Base-by-base conservation (phyloP, 2,113 vertebrate genomes). In the Chitala chitala region DNA sequence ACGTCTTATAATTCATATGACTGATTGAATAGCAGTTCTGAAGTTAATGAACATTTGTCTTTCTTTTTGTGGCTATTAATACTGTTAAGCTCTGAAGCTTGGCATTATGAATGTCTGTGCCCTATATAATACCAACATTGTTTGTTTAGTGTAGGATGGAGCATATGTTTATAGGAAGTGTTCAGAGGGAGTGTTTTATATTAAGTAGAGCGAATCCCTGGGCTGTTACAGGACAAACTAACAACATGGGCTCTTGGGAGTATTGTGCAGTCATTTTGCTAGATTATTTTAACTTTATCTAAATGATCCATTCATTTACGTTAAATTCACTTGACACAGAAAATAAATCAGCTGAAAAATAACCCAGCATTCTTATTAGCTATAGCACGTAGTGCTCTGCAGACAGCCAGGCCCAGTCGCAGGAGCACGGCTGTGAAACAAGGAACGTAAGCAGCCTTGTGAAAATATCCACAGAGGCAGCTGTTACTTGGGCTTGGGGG, bases 31-130 rank as follows among this genome's bases (percentile, higher is more conserved):
- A 65, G 85, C 85, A 78, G 56, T 81, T 55, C 74, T 71, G 81
- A 84, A 88, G 83, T 85, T 90, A 87, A 89, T 82, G 71, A 90
- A 85, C 87, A 88, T 89, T 87, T 85, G 82, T 89, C 87, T 48
- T 90, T 88, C 77, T 75, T 81, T 85, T 90, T 83, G 88, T 82
- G 81, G 87, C 80, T 87, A 83, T 84, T 85, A 83, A 82, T 82
- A 78, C 78, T 77, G 65, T 82, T 64, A 3, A 74, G 80, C 73
- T 59, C 83, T 82, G 77, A 79, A 74, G 79, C 81, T 82, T 75
- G 78, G 78, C 46, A 13, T 87, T 86, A 91, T 87, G 79, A 78
- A 88, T 86, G 87, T 84, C 75, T 79, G 82, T 81, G 82, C 82
- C 83, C 81, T 64, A 46, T 54, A 86, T 81, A 84, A 80, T 78